These are phyloP conservation scores for Aldrovandia affinis DNA, from an alignment of 2,797 vertebrate species.

Conservation along the genomic window DNA sequence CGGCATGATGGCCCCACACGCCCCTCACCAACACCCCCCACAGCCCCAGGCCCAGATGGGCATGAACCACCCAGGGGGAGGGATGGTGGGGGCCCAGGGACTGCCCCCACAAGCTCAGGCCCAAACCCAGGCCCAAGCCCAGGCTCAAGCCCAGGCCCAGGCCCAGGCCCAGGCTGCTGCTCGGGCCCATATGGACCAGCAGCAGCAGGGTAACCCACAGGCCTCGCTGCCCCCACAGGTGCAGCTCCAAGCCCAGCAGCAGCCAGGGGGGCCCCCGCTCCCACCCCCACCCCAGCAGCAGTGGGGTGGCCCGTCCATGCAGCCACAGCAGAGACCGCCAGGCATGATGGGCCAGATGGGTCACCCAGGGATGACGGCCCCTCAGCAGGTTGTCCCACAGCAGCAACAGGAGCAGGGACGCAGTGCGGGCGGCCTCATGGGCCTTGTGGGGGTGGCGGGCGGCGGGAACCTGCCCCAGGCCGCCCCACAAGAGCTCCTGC, in stretches of 20 bases:
- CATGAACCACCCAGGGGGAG: constrained; percentile 77
- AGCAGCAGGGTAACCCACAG: constrained; percentile 79
- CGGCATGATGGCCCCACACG: constrained; percentile 79
- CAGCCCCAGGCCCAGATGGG: constrained; percentile 71
- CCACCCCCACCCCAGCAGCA: constrained; percentile 85
- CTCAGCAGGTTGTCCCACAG: constrained; percentile 55
- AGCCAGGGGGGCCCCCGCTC: constrained; percentile 74
- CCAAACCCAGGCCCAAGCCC: constrained; percentile 55
- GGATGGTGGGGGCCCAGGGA: constrained; percentile 68
- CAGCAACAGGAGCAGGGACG: constrained; percentile 70
- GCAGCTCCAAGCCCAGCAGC: constrained; percentile 83
- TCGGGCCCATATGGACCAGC: constrained; percentile 80
- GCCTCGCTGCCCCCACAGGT: constrained; percentile 84
- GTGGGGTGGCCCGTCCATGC: constrained; percentile 81
- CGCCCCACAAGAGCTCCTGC: constrained; percentile 90
- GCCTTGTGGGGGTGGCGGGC: constrained; percentile 57
- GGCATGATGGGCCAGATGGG: constrained; percentile 73
- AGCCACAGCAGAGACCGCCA: constrained; percentile 71
- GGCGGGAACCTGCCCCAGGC: constrained; percentile 84
- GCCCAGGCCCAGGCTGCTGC: constrained; percentile 66
- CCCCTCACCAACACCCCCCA: constrained; percentile 67
- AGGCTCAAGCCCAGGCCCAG: constrained; percentile 65
- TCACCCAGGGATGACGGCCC: constrained; percentile 75
- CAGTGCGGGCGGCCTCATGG: constrained; percentile 39
- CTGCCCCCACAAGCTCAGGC: constrained; percentile 64